Evolutionary conservation across 2,888 invertebrate genomes (phyloP).

Genomic region (Nomada goodeniana): DNA sequence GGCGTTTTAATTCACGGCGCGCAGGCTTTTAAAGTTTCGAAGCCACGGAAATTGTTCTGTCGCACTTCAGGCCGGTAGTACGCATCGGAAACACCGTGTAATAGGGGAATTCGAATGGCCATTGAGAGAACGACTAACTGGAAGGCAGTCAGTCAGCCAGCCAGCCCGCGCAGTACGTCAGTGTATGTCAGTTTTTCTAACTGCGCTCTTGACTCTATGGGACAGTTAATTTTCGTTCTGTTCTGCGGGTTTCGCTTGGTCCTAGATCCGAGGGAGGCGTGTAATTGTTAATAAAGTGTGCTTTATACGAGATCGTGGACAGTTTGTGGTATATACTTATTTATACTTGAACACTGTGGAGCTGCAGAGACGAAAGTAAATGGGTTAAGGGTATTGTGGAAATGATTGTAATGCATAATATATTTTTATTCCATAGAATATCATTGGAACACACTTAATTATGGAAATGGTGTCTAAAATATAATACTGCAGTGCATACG

Average conservation of each 20-base stretch:
- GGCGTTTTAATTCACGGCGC: slow-evolving; percentile 71
- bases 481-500: no score
- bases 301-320: background rate
- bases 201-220: slow-evolving; percentile 1
- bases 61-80: slow-evolving; percentile 51
- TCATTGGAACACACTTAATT: no score
- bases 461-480: no score
- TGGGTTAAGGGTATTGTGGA: no score
- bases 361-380: no score
- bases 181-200: slow-evolving; percentile 38
- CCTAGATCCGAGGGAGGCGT: slow-evolving; percentile 23
- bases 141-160: slow-evolving; percentile 16
- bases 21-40: slow-evolving; percentile 67
- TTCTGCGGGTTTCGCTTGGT: slow-evolving; percentile 22
- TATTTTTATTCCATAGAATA: no score
- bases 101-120: slow-evolving; percentile 56
- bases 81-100: slow-evolving; percentile 15
- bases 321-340: no score
- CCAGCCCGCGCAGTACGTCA: slow-evolving; percentile 13
- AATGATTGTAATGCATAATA: no score
- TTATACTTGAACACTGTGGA: no score
- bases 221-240: slow-evolving; percentile 52
- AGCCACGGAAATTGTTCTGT: slow-evolving; percentile 68
- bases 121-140: slow-evolving; percentile 31
- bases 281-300: slow-evolving; percentile 26